Evolutionary conservation across 2,888 invertebrate species (phyloP), one percentile per base, ranked within the genome.

Genomic region (Anthophora plumipes): DNA sequence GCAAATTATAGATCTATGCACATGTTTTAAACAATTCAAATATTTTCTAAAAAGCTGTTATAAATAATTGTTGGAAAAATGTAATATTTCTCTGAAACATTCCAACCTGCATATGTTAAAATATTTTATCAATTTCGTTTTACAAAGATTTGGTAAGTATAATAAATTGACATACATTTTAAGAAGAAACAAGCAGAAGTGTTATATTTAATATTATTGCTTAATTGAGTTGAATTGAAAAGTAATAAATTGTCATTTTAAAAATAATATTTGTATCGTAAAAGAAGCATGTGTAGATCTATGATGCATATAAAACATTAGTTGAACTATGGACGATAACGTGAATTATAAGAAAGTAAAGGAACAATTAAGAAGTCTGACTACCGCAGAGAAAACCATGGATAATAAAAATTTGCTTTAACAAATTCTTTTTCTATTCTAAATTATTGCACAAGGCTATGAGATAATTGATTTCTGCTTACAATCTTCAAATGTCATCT

Each of bases 1-100:
- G 72, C 67, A 50, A 54, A 46, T 52, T 70, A 63, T 87, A 75
- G 78, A 77, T 78, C 82, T 87, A 77, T 84, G 85, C 77, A 73
- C 64, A 75, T 67, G 22, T 46, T 48, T 22, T 4, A 2, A 20
- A 46, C 12, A 7, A 12, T 52, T 39, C 12, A 6, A 2, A 25
- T 22, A 25, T 52, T 20, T 50, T n/a, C 25, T 31, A n/a, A 17
- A 43, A 12, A 59, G 22, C 4, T 61, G 12, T n/a, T 22, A 17
- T 12, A 46, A 57, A 41, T 17, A 11, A 39, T 55, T 22, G 17
- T 60, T 69, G 11, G 8, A 17, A n/a, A 43, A 12, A 12, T 37
- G 12, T 25, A n/a, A 31, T 7, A 25, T 60, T 11, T 25, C 12
- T 50, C 0, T 25, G 0, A 12, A 25, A 9, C 12, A 22, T 43